Evolutionary conservation across 2,113 vertebrate species (phyloP), one percentile per base, ranked within the genome.

Genomic region (Siphamia tubifer): DNA sequence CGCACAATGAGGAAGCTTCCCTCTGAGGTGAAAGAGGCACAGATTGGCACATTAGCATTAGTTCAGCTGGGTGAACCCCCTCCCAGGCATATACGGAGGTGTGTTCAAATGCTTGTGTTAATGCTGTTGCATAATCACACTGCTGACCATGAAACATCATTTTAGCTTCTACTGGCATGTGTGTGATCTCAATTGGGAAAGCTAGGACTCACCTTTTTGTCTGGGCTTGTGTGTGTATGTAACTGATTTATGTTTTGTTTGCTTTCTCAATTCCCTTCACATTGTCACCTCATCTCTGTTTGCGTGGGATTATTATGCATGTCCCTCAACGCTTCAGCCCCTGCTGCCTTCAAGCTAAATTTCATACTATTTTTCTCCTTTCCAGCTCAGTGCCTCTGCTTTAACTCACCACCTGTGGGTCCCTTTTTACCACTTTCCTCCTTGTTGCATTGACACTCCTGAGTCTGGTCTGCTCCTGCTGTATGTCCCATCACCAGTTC

Each of bases 351-450:
- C 28, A 15, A 73, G 73, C 57, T 62, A 80, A 74, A 74, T 61
- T 38, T 32, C 42, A 72, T 21, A 49, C 54, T 48, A 16, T 68
- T 73, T 47, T 27, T 39, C 45, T 48, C 78, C 30, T 74, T 84
- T 79, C 68, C 79, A 73, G 58, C 67, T 87, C 80, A 71, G 65
- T 85, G 74, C 40, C 40, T 74, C 60, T 69, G 64, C 53, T 57
- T 81, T 63, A 56, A 51, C 63, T 79, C 76, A 79, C 73, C 74
- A n/a, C n/a, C n/a, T n/a, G n/a, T 85, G 67, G 67, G 25, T 49
- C 58, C 70, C 45, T 27, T 47, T 77, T 76, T 44, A 68, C 65
- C 49, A 48, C 54, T 58, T 73, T 65, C 25, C 47, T 68, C 20
- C 28, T 36, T 54, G 51, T 49, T 31, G 8, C 52, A 42, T 44